Evolutionary conservation across 2,797 vertebrate species (phyloP).

Genomic region (Oreonectes daqikongensis): DNA sequence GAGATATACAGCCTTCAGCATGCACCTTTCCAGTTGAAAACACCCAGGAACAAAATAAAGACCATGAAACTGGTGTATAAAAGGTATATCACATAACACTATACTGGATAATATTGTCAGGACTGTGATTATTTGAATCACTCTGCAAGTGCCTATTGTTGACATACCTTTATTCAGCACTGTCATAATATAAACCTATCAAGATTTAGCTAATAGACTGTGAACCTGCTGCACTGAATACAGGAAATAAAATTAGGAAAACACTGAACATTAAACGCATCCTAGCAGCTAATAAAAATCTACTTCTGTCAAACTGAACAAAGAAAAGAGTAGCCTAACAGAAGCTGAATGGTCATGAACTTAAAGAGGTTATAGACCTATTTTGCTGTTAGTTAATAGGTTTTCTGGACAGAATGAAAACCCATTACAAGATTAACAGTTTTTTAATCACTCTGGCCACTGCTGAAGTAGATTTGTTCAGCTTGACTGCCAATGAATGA

Average conservation of each 20-base stretch:
- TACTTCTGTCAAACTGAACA: slow-evolving; percentile 1
- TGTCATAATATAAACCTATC: background rate
- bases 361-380: slow-evolving; percentile 1
- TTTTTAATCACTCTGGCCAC: slow-evolving; percentile 1
- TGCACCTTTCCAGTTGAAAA: no score
- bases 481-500: background rate
- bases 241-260: background rate
- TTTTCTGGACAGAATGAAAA: slow-evolving; percentile 10
- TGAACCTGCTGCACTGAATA: background rate
- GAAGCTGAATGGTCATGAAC: background rate
- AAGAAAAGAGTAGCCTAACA: background rate
- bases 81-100: no score
- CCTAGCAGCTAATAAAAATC: slow-evolving; percentile 2
- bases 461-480: background rate
- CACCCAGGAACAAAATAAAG: no score
- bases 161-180: no score
- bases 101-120: no score
- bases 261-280: no score
- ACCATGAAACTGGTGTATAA: no score
- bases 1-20: no score
- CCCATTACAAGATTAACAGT: slow-evolving; percentile 7
- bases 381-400: background rate
- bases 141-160: no score
- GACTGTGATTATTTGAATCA: no score
- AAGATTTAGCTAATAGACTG: background rate